phyloP scores from a whole-genome alignment of 2,113 vertebrate genomes.

The Lagopus leucura region DNA sequence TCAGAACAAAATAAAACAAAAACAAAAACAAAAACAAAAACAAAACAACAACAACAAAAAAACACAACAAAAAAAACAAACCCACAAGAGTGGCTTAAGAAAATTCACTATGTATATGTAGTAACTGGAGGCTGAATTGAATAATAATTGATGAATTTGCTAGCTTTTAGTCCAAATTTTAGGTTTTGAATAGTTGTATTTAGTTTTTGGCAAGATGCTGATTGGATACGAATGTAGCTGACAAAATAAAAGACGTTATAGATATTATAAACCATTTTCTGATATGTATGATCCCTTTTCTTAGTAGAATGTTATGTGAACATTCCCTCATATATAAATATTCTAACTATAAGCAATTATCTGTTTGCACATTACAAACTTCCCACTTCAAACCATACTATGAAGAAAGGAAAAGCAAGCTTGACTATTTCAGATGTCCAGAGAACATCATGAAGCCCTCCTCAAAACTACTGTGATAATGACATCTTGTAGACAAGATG shows the following conservation, averaged over 20 bases:
- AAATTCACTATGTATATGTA: not conserved
- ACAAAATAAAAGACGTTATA: not conserved
- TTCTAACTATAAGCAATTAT: not conserved
- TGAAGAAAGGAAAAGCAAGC: not conserved
- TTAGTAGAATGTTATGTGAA: rapidly evolving
- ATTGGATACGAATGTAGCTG: not conserved
- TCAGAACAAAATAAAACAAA: not conserved
- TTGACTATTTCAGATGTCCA: not conserved
- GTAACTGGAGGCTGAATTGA: not conserved
- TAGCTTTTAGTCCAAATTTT: not conserved
- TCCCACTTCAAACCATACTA: rapidly evolving
- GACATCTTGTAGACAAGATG: not conserved
- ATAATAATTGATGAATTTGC: not conserved
- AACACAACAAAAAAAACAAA: too few relatives aligned
- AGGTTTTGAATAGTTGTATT: not conserved
- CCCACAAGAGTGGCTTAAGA: not conserved
- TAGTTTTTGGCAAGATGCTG: not conserved
- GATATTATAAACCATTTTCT: not conserved
- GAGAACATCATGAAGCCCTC: not conserved
- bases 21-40: not conserved
- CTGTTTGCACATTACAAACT: not conserved
- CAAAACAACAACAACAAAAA: too few relatives aligned
- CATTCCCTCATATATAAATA: not conserved
- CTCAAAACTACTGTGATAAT: not conserved
- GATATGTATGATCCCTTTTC: not conserved